These are phyloP conservation scores for Gallinago paraguaiae DNA, from an alignment of 2,113 vertebrate species.

Conservation along the genomic window DNA sequence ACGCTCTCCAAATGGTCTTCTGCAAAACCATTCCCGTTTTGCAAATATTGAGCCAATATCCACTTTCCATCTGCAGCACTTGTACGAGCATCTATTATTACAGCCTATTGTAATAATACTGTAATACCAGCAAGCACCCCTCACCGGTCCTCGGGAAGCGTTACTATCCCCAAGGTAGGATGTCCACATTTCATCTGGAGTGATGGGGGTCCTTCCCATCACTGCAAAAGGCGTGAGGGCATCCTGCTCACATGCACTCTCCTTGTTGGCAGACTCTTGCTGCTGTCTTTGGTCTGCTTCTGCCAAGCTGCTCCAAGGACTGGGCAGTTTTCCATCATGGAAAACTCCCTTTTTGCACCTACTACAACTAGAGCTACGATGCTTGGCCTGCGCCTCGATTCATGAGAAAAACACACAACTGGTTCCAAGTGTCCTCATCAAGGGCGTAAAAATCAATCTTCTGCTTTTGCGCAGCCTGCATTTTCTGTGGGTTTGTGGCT, in stretches of 20 bases:
- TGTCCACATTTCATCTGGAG: not conserved
- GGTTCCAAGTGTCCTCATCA: not conserved
- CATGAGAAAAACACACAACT: not conserved
- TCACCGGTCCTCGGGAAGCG: not conserved
- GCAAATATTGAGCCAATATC: not conserved
- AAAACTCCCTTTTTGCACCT: not conserved
- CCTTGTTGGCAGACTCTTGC: not conserved
- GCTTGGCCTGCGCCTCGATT: not conserved
- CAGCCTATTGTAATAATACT: not conserved
- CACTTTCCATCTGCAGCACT: slow-evolving; percentile 12
- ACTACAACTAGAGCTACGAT: not conserved
- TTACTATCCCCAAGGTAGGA: not conserved
- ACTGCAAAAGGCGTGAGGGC: not conserved
- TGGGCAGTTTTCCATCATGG: not conserved
- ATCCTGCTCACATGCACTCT: not conserved
- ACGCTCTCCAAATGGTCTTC: rapidly evolving
- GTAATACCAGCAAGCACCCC: not conserved
- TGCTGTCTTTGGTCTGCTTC: not conserved
- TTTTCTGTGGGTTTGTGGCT: not conserved
- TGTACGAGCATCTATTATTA: not conserved
- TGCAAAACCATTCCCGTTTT: not conserved
- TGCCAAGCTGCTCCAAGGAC: not conserved
- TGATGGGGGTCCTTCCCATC: not conserved
- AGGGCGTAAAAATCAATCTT: not conserved
- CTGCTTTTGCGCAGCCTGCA: not conserved